These are phyloP conservation scores for Drosophila ficusphila DNA, from an alignment of 1,140 invertebrate genomes.

Conservation along the genomic window DNA sequence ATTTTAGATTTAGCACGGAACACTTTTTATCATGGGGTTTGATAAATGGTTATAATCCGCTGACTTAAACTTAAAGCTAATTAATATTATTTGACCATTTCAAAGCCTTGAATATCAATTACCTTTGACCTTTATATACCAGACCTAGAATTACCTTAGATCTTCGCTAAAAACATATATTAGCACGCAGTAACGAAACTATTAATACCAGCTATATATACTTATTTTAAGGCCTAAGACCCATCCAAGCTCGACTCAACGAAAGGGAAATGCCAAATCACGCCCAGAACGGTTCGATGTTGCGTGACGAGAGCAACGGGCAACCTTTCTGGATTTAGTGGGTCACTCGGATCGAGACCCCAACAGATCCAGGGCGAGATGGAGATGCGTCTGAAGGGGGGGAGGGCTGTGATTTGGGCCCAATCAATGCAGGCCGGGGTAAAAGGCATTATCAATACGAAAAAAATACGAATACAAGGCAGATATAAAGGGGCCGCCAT, in stretches of 20 bases:
- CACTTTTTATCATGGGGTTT: too few species aligned
- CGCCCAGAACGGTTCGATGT: constrained; percentile 62
- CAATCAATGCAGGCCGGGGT: constrained; percentile 63
- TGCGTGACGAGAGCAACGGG: constrained; percentile 60
- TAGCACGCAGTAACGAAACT: constrained; percentile 50
- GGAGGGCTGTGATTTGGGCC: constrained; percentile 12
- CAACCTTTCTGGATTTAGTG: constrained; percentile 39
- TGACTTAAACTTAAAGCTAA: neutral
- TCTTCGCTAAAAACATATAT: constrained; percentile 47
- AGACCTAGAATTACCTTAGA: neutral
- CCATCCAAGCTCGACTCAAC: constrained; percentile 12
- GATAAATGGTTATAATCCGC: too few species aligned
- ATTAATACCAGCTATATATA: constrained; percentile 12
- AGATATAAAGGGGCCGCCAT: constrained; percentile 61
- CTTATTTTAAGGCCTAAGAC: neutral
- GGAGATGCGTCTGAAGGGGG: neutral
- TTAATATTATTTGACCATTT: constrained; percentile 3
- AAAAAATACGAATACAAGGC: constrained; percentile 25
- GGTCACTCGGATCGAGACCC: constrained; percentile 38
- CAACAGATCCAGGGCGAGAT: constrained; percentile 2
- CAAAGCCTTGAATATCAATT: neutral
- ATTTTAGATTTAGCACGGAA: too few species aligned
- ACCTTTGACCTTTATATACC: too few species aligned
- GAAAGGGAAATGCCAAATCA: constrained; percentile 77
- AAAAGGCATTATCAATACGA: constrained; percentile 64